phyloP scores from a whole-genome alignment of 2,888 invertebrate genomes.

The Napeogenes inachia region DNA sequence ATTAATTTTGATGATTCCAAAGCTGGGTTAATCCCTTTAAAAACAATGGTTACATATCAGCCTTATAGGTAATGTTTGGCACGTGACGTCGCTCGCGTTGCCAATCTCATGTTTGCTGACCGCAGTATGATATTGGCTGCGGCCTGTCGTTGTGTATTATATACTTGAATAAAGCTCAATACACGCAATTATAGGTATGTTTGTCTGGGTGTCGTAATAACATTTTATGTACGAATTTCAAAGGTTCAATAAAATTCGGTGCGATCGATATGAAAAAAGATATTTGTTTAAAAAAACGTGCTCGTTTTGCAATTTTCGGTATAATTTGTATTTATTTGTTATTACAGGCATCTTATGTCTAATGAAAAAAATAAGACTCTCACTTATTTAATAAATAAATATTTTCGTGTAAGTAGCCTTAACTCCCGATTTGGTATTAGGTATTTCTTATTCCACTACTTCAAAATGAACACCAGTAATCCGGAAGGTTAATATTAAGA shows the following conservation, averaged over 20 bases:
- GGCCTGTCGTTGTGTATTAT: slow-evolving; percentile 18
- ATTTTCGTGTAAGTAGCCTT: too few species aligned
- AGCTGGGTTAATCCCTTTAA: slow-evolving; percentile 7
- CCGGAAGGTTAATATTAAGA: slow-evolving; percentile 9
- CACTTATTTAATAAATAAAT: too few species aligned
- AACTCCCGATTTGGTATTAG: too few species aligned
- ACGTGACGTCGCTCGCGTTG: slow-evolving; percentile 40
- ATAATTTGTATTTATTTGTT: too few species aligned
- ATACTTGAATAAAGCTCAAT: slow-evolving; percentile 15
- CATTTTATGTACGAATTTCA: slow-evolving; percentile 6
- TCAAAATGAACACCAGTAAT: neutral
- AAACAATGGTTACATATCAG: slow-evolving; percentile 17
- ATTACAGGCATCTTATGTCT: too few species aligned
- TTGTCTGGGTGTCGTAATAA: slow-evolving; percentile 9
- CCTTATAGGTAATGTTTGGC: slow-evolving; percentile 44
- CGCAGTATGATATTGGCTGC: slow-evolving; percentile 30
- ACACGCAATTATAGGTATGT: slow-evolving; percentile 10
- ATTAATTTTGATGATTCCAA: slow-evolving; percentile 4
- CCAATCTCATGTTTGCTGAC: slow-evolving; percentile 45
- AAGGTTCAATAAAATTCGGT: neutral
- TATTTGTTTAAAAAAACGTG: too few species aligned
- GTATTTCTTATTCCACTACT: neutral
- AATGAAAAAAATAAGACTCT: too few species aligned
- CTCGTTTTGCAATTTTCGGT: too few species aligned
- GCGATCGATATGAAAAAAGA: too few species aligned